Evolutionary conservation across 2,113 vertebrate species (phyloP).

Genomic region (Chinchilla lanigera): DNA sequence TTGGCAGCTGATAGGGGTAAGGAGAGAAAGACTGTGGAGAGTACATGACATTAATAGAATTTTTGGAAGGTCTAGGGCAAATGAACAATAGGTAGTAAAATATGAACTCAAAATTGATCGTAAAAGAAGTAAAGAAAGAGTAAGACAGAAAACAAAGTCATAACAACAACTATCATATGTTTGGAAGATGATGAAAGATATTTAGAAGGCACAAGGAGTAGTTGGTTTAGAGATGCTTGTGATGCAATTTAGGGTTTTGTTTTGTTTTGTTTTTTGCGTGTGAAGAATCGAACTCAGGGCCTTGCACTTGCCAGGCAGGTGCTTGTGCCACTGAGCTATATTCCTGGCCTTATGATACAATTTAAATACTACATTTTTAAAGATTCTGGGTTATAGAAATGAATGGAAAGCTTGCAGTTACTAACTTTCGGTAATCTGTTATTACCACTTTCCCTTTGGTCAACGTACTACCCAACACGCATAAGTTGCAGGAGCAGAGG

Average conservation of each 20-base stretch:
- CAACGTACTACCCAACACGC: background rate
- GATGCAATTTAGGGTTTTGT: constrained; percentile 6
- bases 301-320: no score
- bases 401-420: constrained; percentile 1
- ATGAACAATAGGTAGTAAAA: background rate
- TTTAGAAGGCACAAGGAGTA: background rate
- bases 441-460: background rate
- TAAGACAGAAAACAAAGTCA: background rate
- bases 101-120: background rate
- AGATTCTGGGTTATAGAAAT: background rate
- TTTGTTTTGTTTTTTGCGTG: no score
- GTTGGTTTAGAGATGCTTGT: background rate
- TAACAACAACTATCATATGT: background rate
- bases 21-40: background rate
- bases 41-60: background rate
- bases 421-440: background rate
- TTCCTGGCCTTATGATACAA: no score
- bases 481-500: background rate
- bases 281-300: no score
- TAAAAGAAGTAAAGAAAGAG: background rate
- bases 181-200: background rate
- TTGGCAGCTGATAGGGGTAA: background rate
- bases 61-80: background rate
- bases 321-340: no score
- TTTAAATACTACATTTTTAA: constrained; percentile 6